These are phyloP conservation scores for Ophthalmolycus amberensis DNA, from an alignment of 2,113 vertebrate genomes.

Conservation along the genomic window DNA sequence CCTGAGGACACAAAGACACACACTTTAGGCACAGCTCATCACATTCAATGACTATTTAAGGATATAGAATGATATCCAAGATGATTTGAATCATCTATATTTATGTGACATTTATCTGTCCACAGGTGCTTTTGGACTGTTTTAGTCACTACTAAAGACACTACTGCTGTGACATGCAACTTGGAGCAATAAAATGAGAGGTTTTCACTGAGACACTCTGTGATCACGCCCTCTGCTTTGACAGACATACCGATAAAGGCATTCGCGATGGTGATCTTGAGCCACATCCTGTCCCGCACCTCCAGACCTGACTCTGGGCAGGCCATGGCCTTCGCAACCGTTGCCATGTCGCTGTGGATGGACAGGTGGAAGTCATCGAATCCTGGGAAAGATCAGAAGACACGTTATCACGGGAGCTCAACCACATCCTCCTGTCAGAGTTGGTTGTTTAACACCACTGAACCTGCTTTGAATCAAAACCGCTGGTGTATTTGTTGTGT, in stretches of 20 bases:
- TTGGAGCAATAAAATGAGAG: neutral
- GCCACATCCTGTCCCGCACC: constrained; percentile 94
- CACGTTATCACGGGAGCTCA: neutral
- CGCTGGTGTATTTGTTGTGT: constrained; percentile 1
- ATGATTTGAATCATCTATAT: neutral
- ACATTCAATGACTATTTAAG: neutral
- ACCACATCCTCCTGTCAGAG: neutral
- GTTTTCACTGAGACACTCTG: neutral
- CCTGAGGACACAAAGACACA: constrained; percentile 78
- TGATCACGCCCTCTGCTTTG: neutral
- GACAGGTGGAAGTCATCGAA: constrained; percentile 99
- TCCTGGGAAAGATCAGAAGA: constrained; percentile 80
- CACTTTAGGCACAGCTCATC: neutral
- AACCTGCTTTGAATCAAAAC: neutral
- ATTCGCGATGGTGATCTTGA: constrained; percentile 84
- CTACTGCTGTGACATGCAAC: neutral
- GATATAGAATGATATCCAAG: neutral
- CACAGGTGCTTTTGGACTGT: neutral
- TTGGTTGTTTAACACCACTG: neutral
- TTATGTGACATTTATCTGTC: neutral
- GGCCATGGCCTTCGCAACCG: constrained; percentile 98
- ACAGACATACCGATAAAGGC: constrained; percentile 81
- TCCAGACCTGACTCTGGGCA: constrained; percentile 96
- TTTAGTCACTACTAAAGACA: neutral
- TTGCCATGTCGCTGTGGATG: constrained; percentile 98